These are phyloP conservation scores for Penaeus vannamei DNA, from an alignment of 1,140 invertebrate genomes.

Conservation along the genomic window DNA sequence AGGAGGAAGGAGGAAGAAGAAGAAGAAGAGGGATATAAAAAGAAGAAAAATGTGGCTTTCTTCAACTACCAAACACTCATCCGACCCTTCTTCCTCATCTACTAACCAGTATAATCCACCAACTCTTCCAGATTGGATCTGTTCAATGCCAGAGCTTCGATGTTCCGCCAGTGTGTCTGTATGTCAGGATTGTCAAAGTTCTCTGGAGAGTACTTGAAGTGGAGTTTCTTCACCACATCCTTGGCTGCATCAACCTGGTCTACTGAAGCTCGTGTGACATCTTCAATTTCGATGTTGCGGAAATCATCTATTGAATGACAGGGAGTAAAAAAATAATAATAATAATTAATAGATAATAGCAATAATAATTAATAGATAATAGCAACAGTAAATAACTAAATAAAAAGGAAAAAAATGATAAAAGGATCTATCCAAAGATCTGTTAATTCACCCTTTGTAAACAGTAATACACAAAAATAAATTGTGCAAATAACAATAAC, in stretches of 20 bases:
- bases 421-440: too few species aligned
- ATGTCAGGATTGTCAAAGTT: constrained; percentile 73
- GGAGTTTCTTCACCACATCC: constrained; percentile 74
- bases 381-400: too few species aligned
- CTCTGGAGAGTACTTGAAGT: constrained; percentile 73
- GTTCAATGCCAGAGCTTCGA: constrained; percentile 75
- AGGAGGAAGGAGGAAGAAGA: not conserved
- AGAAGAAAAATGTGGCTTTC: not conserved
- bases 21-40: not conserved
- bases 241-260: constrained; percentile 72
- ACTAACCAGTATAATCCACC: constrained; percentile 73
- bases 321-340: too few species aligned
- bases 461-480: too few species aligned
- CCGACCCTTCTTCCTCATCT: not conserved
- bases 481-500: too few species aligned
- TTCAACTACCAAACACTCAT: not conserved
- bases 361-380: too few species aligned
- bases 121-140: constrained; percentile 72
- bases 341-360: too few species aligned
- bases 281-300: constrained; percentile 42
- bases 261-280: constrained; percentile 52
- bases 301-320: constrained; percentile 33
- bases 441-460: too few species aligned
- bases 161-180: constrained; percentile 74
- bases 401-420: too few species aligned